Base-by-base conservation (phyloP, 2,797 vertebrate species). In the Lateolabrax maculatus region DNA sequence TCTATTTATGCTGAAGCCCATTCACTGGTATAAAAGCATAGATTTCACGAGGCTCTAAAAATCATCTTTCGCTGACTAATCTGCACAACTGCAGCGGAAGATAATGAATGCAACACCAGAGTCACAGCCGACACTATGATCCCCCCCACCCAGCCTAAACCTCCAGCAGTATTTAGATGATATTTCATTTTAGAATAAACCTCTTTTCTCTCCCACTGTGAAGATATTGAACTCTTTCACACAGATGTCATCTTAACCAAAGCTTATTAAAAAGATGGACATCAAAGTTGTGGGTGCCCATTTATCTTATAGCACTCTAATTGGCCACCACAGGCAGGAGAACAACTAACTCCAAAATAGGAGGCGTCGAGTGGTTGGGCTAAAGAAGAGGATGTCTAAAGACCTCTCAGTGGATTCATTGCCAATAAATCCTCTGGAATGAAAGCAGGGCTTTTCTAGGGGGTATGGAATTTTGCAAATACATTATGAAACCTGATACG, bases 251-350 rank as follows among this genome's bases (percentile, higher is more conserved):
- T 95, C 94, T 95, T 95, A 95, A 94, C 89, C 92, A 95, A 96
- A 95, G 95, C 94, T 94, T 95, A 95, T 95, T 94, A 95, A 95
- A 95, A 94, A 95, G 93, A 95, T 89, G 93, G 94, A 95, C 94
- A 94, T 93, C 93, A 94, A 93, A 95, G 93, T 94, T 90, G 92
- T 31, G 86, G 85, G 77, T 52, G 80, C 85, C 88, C 93, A 95
- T 95, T 94, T 94, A 94, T 95, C 92, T 94, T 91, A 90, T 84
- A 62, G 84, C 84, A 43, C 92, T 92, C 92, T 95, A 95, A 95
- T 95, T 95, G 94, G 94, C 93, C 94, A 93, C 92, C 93, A 90
- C 92, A 94, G 93, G 93, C 93, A 90, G 73, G 89, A 84, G 86
- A 93, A 93, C 93, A 93, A 94, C 92, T 90, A 89, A 91, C 88